Base-by-base conservation (phyloP, 2,113 vertebrate genomes). In the Sterrhoptilus dennistouni region DNA sequence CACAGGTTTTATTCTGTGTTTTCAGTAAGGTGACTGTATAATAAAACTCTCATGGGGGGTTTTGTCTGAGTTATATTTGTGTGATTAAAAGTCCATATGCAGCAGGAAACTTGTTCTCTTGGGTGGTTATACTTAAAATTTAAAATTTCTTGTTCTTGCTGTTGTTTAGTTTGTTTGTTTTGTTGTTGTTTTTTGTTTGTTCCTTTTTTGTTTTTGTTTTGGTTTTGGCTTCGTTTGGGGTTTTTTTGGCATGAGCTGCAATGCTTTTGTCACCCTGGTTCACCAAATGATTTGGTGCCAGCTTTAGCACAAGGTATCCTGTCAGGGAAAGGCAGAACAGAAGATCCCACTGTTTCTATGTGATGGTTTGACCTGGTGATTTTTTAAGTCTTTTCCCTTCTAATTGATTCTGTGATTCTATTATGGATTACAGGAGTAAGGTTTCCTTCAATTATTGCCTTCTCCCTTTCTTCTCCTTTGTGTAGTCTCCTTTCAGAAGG, bases 41-140 rank as follows among this genome's bases (percentile, higher is more conserved):
- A 3, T 31, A 25, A 57, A 33, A 50, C 11, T 53, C 20, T 27
- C 4, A 3, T 23, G 4, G 0, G 2, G 2, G 0, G 29, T 20
- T 57, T 81, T 83, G 23, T 56, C 61, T 12, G 20, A 71, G 20
- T 63, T 90, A 47, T 0, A 0, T 31, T 80, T 66, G n/a, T 9
- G n/a, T 80, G n/a, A 69, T 12, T 86, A 29, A 11, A 91, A 84
- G 8, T 56, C 52, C 11, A 8, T 65, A 7, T 66, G 27, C 10
- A 77, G 33, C 8, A 77, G 19, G 10, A 86, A 42, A 25, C 59
- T 74, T 44, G 40, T 75, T 88, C 21, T 87, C 11, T 74, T 84
- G 52, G 21, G 13, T 83, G 31, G 3, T 83, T 64, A 69, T 61
- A 17, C 24, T 16, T 65, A 29, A 50, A 61, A 24, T 65, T 24